Evolutionary conservation across 2,888 invertebrate genomes (phyloP), one percentile per base, ranked within the genome.

Genomic region (Phorcus lineatus): DNA sequence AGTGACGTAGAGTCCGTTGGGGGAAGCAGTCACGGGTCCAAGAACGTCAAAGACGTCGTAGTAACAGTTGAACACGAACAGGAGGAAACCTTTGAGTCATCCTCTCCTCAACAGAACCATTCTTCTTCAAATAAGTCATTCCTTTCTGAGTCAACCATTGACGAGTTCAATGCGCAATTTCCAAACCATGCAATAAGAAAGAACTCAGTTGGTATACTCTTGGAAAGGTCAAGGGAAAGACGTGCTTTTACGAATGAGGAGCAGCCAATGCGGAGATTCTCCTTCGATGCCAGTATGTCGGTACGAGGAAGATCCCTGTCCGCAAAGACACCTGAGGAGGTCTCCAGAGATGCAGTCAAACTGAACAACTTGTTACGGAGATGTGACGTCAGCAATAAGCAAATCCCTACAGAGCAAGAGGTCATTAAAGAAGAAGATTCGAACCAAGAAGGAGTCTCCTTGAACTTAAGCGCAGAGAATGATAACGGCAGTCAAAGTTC

Each of bases 171-270:
- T 31, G 22, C 19, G 9, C 13, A 52, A 4, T 24, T 28, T 17
- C 53, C 53, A 31, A 11, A 0, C 2, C n/a, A n/a, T 11, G 24
- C n/a, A 0, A 67, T 67, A 28, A 28, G 53, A 24, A 55, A 55
- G 36, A 31, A 16, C 28, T 36, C 53, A n/a, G 19, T 76, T 24
- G 54, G 24, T 7, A 55, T 24, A 16, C n/a, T 76, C 36, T 22
- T 76, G 6, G 76, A 76, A 54, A 28, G 54, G 31, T 19, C 55
- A 2, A 76, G 22, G 31, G 76, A 76, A 13, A 22, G 76, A 76
- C 24, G 76, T 22, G 76, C 76, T 31, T 54, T 76, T n/a, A 76
- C 76, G 17, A 36, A 54, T 22, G 76, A 76, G 3, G 76, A 76
- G n/a, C 28, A 17, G 2, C 54, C 31, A 24, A 31, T 28, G 11